phyloP scores from a whole-genome alignment of 1,140 invertebrate species.

The Idris sp. region DNA sequence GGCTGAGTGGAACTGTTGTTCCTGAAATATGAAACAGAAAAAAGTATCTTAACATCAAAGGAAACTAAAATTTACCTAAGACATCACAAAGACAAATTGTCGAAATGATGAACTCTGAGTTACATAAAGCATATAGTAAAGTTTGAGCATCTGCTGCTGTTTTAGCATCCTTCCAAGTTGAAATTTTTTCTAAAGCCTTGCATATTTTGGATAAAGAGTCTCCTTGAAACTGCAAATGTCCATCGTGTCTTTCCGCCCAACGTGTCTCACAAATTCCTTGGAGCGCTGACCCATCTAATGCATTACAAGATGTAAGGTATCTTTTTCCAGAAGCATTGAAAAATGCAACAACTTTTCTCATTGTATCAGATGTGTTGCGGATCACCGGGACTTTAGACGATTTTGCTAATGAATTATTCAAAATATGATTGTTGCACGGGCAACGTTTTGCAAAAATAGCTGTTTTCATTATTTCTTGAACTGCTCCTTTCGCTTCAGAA shows the following conservation, averaged over 20 bases:
- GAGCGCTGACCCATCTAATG: constrained; percentile 20
- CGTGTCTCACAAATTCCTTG: constrained; percentile 56
- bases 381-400: constrained; percentile 42
- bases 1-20: constrained; percentile 42
- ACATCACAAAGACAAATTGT: constrained; percentile 31
- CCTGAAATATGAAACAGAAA: no score
- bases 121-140: constrained; percentile 24
- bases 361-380: constrained; percentile 54
- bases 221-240: constrained; percentile 43
- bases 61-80: constrained; percentile 31
- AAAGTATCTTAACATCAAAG: neutral
- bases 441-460: constrained; percentile 49
- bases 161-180: constrained; percentile 23
- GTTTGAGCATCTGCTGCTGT: constrained; percentile 43
- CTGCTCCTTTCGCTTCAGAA: constrained; percentile 56
- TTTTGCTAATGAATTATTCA: constrained; percentile 58
- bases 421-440: constrained; percentile 60
- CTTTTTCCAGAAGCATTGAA: constrained; percentile 57
- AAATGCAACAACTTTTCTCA: constrained; percentile 62
- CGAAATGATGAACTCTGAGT: constrained; percentile 40
- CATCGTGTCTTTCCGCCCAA: constrained; percentile 50
- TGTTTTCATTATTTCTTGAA: constrained; percentile 35
- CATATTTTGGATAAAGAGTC: constrained; percentile 15
- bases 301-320: constrained; percentile 6
- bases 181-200: constrained; percentile 18